Evolutionary conservation across 2,797 vertebrate genomes (phyloP).

Genomic region (Australoheros facetus): DNA sequence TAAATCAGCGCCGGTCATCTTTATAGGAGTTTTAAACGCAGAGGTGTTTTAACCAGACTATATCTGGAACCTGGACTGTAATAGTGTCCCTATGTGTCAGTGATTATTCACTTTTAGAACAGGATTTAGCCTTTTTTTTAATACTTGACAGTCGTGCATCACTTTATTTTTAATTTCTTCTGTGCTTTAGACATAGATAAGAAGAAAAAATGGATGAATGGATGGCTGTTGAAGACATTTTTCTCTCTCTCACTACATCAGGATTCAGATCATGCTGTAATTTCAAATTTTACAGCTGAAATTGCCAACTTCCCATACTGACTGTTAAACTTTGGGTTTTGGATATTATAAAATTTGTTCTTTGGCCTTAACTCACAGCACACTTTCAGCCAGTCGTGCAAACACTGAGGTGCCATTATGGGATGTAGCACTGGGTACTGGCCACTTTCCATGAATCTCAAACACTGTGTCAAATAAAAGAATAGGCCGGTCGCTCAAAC

Average conservation of each 20-base stretch:
- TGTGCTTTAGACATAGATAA: not conserved
- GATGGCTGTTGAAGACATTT: not conserved
- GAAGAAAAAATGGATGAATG: too few relatives aligned
- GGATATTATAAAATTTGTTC: not conserved
- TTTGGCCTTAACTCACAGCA: not conserved
- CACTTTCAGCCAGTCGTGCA: not conserved
- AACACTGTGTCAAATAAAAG: constrained; percentile 2
- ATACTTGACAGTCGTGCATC: not conserved
- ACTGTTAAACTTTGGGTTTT: not conserved
- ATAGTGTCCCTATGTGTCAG: not conserved
- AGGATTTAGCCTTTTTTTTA: not conserved
- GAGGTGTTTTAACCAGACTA: not conserved
- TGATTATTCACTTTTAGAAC: constrained; percentile 12
- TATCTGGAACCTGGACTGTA: constrained; percentile 21
- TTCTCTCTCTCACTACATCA: not conserved
- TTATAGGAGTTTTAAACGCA: constrained; percentile 31
- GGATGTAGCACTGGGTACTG: constrained; percentile 13
- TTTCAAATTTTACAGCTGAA: not conserved
- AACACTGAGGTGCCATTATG: constrained; percentile 10
- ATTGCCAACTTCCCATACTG: not conserved
- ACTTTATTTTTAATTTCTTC: not conserved
- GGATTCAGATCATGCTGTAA: not conserved
- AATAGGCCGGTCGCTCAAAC: constrained; percentile 29
- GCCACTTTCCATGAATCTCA: constrained; percentile 34
- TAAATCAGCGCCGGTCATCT: constrained; percentile 34